Conservation (phyloP, 2,113 vertebrate genomes). For the Calyptomena viridis region DNA sequence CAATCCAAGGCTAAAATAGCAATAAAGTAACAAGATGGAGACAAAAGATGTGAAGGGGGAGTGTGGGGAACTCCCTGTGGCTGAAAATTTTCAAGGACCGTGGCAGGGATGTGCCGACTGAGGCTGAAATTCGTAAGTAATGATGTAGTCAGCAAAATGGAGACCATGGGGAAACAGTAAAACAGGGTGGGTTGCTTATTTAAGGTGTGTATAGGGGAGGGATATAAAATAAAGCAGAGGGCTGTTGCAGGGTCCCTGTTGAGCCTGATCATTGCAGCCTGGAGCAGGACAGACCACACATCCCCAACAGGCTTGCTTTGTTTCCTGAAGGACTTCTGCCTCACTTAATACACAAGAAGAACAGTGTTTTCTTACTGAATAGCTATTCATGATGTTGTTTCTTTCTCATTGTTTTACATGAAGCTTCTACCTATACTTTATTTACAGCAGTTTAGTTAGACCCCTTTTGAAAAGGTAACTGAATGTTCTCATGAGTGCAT, state of each 20-base stretch:
- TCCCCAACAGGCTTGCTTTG: background rate
- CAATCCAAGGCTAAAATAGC: background rate
- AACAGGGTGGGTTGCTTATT: background rate
- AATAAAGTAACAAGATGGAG: background rate
- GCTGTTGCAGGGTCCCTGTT: background rate
- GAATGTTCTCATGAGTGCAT: background rate
- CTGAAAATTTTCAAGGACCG: background rate
- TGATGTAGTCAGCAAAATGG: background rate
- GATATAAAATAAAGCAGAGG: background rate
- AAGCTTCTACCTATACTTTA: background rate
- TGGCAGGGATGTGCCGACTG: background rate
- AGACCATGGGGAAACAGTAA: background rate
- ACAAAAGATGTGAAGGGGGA: background rate
- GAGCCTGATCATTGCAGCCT: background rate
- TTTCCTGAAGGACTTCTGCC: background rate
- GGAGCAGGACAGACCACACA: background rate
- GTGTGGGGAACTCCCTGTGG: accelerated
- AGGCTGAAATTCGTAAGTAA: background rate
- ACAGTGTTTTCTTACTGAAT: background rate
- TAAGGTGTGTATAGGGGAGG: background rate
- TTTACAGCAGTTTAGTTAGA: background rate
- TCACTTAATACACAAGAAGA: background rate
- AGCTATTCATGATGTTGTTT: background rate
- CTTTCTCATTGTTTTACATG: background rate
- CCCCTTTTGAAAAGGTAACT: background rate